Percentiles rank a stretch among this genome's conserved stretches.
phyloP scores from a whole-genome alignment of 2,888 invertebrate genomes.

The Antheraea assamensis region DNA sequence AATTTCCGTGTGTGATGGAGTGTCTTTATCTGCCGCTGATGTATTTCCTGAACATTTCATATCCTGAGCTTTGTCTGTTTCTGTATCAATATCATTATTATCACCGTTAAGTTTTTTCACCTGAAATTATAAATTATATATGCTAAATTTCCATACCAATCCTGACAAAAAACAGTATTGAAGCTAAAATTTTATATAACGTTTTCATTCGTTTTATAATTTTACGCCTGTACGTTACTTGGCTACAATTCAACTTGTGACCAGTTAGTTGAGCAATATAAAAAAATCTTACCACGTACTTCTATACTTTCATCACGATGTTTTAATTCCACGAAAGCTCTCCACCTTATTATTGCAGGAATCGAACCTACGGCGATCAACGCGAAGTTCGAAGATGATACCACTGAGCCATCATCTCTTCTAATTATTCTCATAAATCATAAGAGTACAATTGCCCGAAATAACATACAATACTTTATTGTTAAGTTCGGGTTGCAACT shows the following conservation, averaged over 20 bases:
- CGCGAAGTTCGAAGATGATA: not conserved
- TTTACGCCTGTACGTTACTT: too few species aligned
- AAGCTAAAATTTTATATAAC: too few species aligned
- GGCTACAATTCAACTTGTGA: too few species aligned
- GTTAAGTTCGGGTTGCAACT: too few species aligned
- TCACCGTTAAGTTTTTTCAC: not conserved
- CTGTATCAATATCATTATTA: not conserved
- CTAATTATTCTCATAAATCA: not conserved
- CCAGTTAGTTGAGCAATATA: too few species aligned
- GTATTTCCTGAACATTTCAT: not conserved
- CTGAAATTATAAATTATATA: not conserved
- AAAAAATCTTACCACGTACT: too few species aligned
- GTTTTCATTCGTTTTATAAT: too few species aligned
- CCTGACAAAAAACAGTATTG: too few species aligned
- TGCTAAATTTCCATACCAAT: too few species aligned
- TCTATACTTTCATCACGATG: not conserved
- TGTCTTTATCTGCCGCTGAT: not conserved
- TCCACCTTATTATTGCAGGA: not conserved
- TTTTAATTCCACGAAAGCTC: not conserved
- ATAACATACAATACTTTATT: too few species aligned
- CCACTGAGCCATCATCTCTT: not conserved
- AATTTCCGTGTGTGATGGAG: not conserved
- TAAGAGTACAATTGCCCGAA: too few species aligned
- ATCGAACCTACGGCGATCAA: not conserved
- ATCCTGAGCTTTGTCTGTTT: not conserved